phyloP scores from a whole-genome alignment of 2,888 invertebrate genomes.

The Magallana nippona region DNA sequence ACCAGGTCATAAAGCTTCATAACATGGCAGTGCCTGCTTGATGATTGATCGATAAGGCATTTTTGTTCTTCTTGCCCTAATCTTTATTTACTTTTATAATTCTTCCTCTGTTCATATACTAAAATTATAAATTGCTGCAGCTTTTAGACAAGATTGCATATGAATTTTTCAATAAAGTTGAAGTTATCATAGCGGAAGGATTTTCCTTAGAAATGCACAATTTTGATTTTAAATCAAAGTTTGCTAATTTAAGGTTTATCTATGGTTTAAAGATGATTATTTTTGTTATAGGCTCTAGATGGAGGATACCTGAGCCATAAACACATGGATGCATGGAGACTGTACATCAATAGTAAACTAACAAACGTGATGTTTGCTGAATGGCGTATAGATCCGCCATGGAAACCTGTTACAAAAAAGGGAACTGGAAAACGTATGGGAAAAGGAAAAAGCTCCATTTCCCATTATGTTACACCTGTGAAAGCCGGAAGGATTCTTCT shows the following conservation, averaged over 20 bases:
- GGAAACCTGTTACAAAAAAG: conserved; percentile 91
- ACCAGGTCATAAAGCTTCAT: neutral
- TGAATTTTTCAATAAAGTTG: too few species aligned
- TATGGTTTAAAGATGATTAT: neutral
- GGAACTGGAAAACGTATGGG: conserved; percentile 96
- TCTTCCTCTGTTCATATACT: too few species aligned
- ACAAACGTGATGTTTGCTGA: conserved; percentile 93
- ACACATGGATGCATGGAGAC: conserved; percentile 94
- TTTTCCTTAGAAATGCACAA: too few species aligned
- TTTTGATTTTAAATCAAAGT: too few species aligned
- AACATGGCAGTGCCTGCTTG: neutral
- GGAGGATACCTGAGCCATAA: conserved; percentile 90
- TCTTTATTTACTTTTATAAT: too few species aligned
- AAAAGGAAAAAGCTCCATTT: conserved; percentile 96
- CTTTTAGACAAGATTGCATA: too few species aligned
- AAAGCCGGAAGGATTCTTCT: conserved; percentile 94
- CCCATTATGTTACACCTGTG: conserved; percentile 96
- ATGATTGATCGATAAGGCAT: too few species aligned
- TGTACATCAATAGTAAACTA: conserved; percentile 88
- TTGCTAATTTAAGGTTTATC: too few species aligned
- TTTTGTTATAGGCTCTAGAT: conserved; percentile 85
- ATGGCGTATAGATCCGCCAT: conserved; percentile 96
- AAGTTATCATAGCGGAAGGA: too few species aligned
- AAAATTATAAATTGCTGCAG: too few species aligned
- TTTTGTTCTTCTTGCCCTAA: too few species aligned